Evolutionary conservation across 2,888 invertebrate species (phyloP), one percentile per base, ranked within the genome.

Genomic region (Mamestra brassicae): DNA sequence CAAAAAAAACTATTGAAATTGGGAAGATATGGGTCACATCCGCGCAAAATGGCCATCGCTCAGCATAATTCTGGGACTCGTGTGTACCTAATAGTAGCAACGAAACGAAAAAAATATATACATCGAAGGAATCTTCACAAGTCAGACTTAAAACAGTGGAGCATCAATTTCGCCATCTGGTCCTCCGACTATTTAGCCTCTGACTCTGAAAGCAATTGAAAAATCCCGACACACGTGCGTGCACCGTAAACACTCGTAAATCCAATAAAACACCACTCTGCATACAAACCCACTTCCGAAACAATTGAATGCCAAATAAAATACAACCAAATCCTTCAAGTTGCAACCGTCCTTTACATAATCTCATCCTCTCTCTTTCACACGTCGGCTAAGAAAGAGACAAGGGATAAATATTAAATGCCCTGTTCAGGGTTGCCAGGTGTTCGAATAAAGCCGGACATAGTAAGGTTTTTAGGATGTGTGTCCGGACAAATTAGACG

Each of bases 401-500:
- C 11, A 52, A 57, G 26, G 26, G 61, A 57, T 62, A 80, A 69
- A 81, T 74, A 82, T 84, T 76, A 81, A 86, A 83, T 83, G 67
- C 55, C 64, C 71, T 76, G 13, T 47, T 47, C 13, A 47, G 47
- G 47, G 47, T 47, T 47, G 13, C 47, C 13, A 47, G 13, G 4
- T 13, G 47, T 47, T 4, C 13, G 13, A 13, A 47, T 15, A 13
- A 47, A 47, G 13, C 4, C 47, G 3, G 11, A 47, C 47, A 47
- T 45, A 45, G 13, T 47, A 47, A 13, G 47, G 4, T 47, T 47
- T 47, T 47, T 13, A 47, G 13, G 47, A 47, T 15, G 47, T 4
- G 45, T 8, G 42, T 42, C 45, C 11, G 45, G 45, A 2, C 11
- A 45, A 45, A 10, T 11, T 7, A 42, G 5, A 38, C 42, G 42